These are phyloP conservation scores for Xylota sylvarum DNA, from an alignment of 2,888 invertebrate genomes.

Conservation along the genomic window DNA sequence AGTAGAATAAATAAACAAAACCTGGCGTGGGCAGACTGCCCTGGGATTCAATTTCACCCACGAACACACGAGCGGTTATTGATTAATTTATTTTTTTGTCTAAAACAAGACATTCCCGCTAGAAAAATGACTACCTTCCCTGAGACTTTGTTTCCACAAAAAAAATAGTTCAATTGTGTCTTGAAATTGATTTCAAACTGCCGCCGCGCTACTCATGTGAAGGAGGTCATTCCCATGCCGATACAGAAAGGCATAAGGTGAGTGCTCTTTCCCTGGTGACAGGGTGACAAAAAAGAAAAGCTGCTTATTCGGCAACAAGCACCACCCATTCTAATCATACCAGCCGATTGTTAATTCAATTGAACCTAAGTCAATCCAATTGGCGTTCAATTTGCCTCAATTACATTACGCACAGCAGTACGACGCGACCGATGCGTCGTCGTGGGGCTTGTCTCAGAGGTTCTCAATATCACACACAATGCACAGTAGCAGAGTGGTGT, in stretches of 20 bases:
- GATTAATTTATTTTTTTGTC: slow-evolving; percentile 26
- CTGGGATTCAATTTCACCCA: background rate
- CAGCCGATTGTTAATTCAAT: slow-evolving; percentile 68
- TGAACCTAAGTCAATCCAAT: slow-evolving; percentile 75
- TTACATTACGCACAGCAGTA: slow-evolving; percentile 58
- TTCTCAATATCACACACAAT: slow-evolving; percentile 7
- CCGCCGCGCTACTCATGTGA: background rate
- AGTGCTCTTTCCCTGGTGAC: background rate
- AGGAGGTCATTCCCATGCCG: slow-evolving; percentile 25
- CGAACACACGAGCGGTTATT: slow-evolving; percentile 19
- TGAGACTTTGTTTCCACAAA: background rate
- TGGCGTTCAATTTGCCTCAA: slow-evolving; percentile 70
- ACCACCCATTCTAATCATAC: slow-evolving; percentile 55
- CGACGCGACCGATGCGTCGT: background rate
- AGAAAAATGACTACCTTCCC: background rate
- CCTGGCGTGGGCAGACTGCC: slow-evolving; percentile 23
- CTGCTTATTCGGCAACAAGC: slow-evolving; percentile 3
- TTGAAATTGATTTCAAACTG: slow-evolving; percentile 28
- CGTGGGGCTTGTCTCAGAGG: background rate
- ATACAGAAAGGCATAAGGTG: background rate
- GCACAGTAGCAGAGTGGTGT: slow-evolving; percentile 9
- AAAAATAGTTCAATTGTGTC: slow-evolving; percentile 37
- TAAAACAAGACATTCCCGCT: slow-evolving; percentile 1
- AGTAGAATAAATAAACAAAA: slow-evolving; percentile 7
- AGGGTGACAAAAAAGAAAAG: slow-evolving; percentile 1